These are phyloP conservation scores for Uropetala carovei DNA, from an alignment of 2,888 invertebrate genomes.

Conservation along the genomic window DNA sequence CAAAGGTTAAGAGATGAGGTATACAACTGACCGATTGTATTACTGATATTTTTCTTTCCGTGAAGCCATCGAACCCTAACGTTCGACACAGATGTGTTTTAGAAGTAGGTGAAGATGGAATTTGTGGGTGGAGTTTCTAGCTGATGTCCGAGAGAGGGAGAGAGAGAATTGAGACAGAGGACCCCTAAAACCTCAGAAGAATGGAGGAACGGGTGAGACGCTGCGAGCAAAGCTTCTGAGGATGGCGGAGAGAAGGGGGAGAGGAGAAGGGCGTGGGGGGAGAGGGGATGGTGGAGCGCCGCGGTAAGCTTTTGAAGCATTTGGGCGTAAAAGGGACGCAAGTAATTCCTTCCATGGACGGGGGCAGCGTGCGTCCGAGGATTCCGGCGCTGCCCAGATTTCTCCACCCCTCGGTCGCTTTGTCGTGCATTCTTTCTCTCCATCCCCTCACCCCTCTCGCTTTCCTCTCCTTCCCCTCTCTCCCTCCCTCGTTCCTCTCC, in stretches of 20 bases:
- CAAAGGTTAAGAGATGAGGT: no score
- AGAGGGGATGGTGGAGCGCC: not conserved
- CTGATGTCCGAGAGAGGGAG: no score
- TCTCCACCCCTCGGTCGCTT: not conserved
- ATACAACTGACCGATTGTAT: no score
- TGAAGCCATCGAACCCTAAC: no score
- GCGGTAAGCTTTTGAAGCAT: not conserved
- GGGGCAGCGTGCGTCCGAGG: not conserved
- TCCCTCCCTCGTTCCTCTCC: not conserved
- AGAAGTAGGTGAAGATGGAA: no score
- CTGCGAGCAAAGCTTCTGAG: not conserved
- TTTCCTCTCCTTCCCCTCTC: not conserved
- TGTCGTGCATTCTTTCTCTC: not conserved
- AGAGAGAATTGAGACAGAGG: no score
- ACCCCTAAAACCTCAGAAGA: not conserved
- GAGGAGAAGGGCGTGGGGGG: not conserved
- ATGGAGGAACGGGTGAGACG: not conserved
- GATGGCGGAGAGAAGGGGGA: not conserved
- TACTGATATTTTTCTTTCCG: no score
- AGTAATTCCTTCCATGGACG: not conserved
- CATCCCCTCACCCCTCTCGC: not conserved
- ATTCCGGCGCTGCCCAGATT: no score
- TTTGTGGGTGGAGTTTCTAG: no score
- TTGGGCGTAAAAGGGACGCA: not conserved
- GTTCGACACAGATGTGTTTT: no score